A percentile compares a stretch with the other conserved stretches of the same genome.
phyloP scores from a whole-genome alignment of 2,113 vertebrate species.

The Sitta europaea region DNA sequence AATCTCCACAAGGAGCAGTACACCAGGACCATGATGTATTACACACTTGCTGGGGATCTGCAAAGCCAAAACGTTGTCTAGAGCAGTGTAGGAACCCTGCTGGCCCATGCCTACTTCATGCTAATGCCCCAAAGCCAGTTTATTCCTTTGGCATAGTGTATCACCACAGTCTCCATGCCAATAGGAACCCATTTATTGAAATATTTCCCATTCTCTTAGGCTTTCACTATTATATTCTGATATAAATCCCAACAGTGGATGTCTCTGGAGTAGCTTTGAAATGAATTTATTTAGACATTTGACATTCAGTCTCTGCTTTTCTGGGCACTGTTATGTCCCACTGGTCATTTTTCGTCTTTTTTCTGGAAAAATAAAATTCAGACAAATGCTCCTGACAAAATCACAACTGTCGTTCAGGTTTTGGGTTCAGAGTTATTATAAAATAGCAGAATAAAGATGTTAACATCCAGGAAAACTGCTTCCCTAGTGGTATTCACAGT shows the following conservation, averaged over 20 bases:
- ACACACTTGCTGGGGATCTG: neutral
- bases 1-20: neutral
- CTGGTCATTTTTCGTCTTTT: neutral
- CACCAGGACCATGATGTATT: neutral
- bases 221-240: neutral
- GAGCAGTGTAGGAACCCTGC: neutral
- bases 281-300: neutral
- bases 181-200: neutral
- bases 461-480: neutral
- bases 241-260: neutral
- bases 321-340: neutral
- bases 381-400: neutral
- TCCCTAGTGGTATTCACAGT: neutral
- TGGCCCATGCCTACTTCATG: neutral
- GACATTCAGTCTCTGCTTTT: neutral
- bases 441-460: neutral
- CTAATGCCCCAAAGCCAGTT: neutral
- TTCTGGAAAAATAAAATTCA: neutral
- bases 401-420: neutral
- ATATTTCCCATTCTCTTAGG: neutral
- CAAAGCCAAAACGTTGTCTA: neutral
- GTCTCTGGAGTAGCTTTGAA: neutral
- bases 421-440: neutral
- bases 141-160: neutral
- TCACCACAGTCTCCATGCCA: neutral